Evolutionary conservation across 2,113 vertebrate genomes (phyloP).

Genomic region (Otolemur garnettii): DNA sequence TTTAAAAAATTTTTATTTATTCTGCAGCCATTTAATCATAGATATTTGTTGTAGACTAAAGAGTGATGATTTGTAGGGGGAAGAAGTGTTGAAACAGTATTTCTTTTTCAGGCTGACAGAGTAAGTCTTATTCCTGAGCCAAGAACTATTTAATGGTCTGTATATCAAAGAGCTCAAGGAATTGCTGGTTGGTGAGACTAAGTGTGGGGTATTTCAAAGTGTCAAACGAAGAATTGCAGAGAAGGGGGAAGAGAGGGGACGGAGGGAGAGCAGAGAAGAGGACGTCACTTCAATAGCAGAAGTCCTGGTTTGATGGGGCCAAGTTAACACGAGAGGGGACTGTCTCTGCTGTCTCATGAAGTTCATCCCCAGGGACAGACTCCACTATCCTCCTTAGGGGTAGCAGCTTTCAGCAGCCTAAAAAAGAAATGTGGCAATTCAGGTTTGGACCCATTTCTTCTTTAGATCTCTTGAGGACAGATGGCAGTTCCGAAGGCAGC

Average conservation of each 20-base stretch:
- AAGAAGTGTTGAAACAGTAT: neutral
- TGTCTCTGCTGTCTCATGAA: neutral
- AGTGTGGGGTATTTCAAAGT: conserved; percentile 11
- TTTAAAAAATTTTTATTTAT: neutral
- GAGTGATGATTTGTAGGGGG: conserved; percentile 46
- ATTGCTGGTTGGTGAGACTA: neutral
- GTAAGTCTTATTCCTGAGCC: neutral
- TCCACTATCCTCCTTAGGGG: neutral
- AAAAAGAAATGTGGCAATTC: neutral
- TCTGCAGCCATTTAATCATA: conserved; percentile 39
- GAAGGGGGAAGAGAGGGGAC: neutral
- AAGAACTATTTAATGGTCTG: conserved; percentile 33
- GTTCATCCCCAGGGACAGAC: neutral
- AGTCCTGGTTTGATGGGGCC: neutral
- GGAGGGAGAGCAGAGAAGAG: neutral
- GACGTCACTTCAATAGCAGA: neutral
- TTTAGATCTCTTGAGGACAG: neutral
- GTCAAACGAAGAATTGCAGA: conserved; percentile 19
- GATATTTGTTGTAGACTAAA: neutral
- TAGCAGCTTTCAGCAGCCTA: neutral
- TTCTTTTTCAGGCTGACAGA: conserved; percentile 62
- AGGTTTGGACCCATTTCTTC: neutral
- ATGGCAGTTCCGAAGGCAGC: neutral
- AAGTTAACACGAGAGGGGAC: neutral
- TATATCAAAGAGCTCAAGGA: conserved; percentile 19